Conservation (phyloP, 1,140 invertebrate genomes). For the Ruditapes philippinarum region DNA sequence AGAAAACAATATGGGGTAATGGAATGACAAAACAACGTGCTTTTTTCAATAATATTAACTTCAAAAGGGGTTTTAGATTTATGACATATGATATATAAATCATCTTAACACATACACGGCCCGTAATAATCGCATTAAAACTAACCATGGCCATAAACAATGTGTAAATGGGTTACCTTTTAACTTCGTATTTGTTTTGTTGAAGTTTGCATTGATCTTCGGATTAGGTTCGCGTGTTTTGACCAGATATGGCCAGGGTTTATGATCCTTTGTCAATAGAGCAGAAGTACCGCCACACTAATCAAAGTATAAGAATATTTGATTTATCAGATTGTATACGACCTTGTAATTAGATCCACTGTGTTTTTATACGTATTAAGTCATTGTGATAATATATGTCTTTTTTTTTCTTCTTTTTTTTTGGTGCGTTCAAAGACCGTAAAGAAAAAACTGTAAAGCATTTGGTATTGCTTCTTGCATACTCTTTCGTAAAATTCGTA, state of each 20-base stretch:
- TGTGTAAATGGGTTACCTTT: conserved; percentile 62
- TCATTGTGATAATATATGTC: conserved; percentile 33
- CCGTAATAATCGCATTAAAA: neutral
- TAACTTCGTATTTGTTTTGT: conserved; percentile 61
- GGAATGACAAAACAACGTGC: too few relatives aligned
- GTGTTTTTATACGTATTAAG: neutral
- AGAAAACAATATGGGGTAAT: too few relatives aligned
- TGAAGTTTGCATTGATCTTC: conserved; percentile 52
- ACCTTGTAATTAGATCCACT: conserved; percentile 35
- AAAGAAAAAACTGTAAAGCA: too few relatives aligned
- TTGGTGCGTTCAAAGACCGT: too few relatives aligned
- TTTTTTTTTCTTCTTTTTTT: too few relatives aligned
- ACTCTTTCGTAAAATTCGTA: too few relatives aligned
- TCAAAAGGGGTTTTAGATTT: neutral
- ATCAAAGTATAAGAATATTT: conserved; percentile 54
- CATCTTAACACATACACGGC: conserved; percentile 46
- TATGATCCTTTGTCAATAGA: conserved; percentile 62
- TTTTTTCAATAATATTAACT: neutral
- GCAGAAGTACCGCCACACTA: conserved; percentile 30
- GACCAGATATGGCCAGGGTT: conserved; percentile 29
- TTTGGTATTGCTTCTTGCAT: too few relatives aligned
- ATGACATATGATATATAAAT: conserved; percentile 58
- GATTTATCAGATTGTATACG: conserved; percentile 49
- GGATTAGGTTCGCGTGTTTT: conserved; percentile 58
- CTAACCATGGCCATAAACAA: conserved; percentile 42